A percentile compares a stretch with the other conserved stretches of the same genome.
These are phyloP conservation scores for Sylvia borin DNA, from an alignment of 2,797 vertebrate genomes.

Conservation along the genomic window DNA sequence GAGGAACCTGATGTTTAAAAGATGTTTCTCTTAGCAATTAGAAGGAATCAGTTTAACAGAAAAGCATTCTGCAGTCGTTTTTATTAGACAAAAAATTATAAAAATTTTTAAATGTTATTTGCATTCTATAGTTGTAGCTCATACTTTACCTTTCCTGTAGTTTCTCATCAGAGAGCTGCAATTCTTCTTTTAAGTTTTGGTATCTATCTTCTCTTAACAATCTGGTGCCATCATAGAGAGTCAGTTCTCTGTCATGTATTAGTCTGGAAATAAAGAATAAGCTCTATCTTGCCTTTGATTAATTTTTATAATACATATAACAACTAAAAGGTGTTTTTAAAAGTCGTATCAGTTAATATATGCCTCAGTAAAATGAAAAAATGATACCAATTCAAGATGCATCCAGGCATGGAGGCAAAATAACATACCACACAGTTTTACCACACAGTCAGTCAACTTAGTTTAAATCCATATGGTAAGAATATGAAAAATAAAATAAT, in stretches of 20 bases:
- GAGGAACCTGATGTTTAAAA: background rate
- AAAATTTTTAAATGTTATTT: background rate
- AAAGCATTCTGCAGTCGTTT: background rate
- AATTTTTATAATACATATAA: background rate
- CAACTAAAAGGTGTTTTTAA: background rate
- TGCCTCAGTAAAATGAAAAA: background rate
- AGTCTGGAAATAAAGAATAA: constrained; percentile 77
- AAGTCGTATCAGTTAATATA: background rate
- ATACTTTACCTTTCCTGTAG: constrained; percentile 85
- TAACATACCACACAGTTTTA: background rate
- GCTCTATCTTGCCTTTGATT: background rate
- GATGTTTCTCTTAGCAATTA: background rate
- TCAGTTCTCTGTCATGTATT: constrained; percentile 92
- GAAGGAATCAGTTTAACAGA: background rate
- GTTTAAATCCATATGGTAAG: background rate
- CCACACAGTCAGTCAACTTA: background rate
- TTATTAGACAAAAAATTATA: background rate
- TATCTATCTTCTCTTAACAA: constrained; percentile 91
- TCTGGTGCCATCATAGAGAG: constrained; percentile 91
- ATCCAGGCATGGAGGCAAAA: background rate
- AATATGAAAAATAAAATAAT: background rate
- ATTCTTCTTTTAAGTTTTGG: constrained; percentile 83
- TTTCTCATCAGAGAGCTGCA: constrained; percentile 85
- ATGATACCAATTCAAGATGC: background rate
- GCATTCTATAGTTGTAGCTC: background rate